A percentile compares a stretch with the other conserved stretches of the same genome.
phyloP scores from a whole-genome alignment of 2,797 vertebrate species.

The Hapalemur alaotrensis region DNA sequence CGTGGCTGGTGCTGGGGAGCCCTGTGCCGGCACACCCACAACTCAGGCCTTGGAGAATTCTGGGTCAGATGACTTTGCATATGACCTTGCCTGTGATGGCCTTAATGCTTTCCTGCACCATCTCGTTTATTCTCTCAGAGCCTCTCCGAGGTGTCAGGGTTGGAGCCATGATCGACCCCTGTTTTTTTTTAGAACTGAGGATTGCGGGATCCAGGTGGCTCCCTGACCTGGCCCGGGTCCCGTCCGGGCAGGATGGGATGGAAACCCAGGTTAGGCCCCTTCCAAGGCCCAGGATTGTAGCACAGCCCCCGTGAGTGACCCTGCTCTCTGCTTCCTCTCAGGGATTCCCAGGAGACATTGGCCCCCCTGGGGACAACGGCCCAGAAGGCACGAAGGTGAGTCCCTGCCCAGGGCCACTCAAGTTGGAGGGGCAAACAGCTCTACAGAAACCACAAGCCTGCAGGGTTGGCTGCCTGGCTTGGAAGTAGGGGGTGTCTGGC shows the following conservation, averaged over 20 bases:
- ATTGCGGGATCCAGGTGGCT: not conserved
- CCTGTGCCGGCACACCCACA: not conserved
- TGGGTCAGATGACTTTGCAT: not conserved
- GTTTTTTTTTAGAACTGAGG: not conserved
- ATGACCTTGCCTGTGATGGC: not conserved
- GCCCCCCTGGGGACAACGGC: slow-evolving; percentile 94
- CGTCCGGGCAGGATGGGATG: not conserved
- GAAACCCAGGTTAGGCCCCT: not conserved
- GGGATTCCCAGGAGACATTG: slow-evolving; percentile 98
- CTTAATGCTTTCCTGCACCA: not conserved
- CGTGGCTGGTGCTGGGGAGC: not conserved
- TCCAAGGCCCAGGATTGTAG: not conserved
- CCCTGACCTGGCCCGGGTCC: not conserved
- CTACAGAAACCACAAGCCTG: not conserved
- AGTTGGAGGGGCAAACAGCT: not conserved
- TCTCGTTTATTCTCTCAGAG: not conserved
- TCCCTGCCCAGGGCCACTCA: not conserved
- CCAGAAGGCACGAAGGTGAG: slow-evolving; percentile 95
- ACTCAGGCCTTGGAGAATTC: not conserved
- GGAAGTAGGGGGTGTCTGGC: not conserved
- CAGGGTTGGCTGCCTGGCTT: slow-evolving; percentile 71
- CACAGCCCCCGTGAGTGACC: not conserved
- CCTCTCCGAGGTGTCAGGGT: not conserved
- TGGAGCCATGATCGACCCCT: not conserved
- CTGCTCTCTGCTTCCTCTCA: slow-evolving; percentile 77